A percentile compares a stretch with the other conserved stretches of the same genome.
phyloP scores from a whole-genome alignment of 2,888 invertebrate species.

The Drosophila borealis region DNA sequence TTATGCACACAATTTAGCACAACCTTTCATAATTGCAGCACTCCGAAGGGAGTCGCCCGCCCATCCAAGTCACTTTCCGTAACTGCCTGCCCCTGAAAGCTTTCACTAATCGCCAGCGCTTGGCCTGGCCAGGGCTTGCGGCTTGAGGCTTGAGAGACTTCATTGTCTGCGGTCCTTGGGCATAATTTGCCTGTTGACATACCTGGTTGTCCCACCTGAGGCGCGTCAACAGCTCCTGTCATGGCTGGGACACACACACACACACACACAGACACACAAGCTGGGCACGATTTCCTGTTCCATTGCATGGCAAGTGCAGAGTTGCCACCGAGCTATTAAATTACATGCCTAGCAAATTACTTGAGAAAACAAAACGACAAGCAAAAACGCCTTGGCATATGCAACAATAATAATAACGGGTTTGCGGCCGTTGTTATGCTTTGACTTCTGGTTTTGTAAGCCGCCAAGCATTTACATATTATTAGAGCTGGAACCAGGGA shows the following conservation, averaged over 20 bases:
- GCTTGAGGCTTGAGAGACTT: conserved; percentile 24
- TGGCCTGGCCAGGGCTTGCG: conserved; percentile 21
- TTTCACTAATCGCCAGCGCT: conserved; percentile 40
- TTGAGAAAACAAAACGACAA: conserved; percentile 70
- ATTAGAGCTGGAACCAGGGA: conserved; percentile 42
- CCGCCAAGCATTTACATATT: conserved; percentile 71
- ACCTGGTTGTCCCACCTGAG: conserved; percentile 62
- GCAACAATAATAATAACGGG: conserved; percentile 75
- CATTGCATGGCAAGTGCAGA: conserved; percentile 26
- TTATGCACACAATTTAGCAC: conserved; percentile 58
- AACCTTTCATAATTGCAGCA: conserved; percentile 57
- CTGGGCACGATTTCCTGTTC: conserved; percentile 17
- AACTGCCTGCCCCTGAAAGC: conserved; percentile 2
- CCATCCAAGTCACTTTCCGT: conserved; percentile 13
- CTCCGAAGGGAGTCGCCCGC: conserved; percentile 30
- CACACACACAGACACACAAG: conserved; percentile 1
- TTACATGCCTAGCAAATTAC: conserved; percentile 73
- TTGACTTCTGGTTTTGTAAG: conserved; percentile 49
- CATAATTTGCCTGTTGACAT: conserved; percentile 75
- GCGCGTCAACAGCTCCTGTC: conserved; percentile 67
- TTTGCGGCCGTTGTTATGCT: conserved; percentile 59
- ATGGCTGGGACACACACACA: conserved; percentile 25
- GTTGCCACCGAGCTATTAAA: conserved; percentile 63
- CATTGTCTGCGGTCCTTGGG: conserved; percentile 61
- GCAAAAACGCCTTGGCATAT: conserved; percentile 69